Conservation (phyloP, 2,113 vertebrate genomes). For the human region GRCh38 chr16:87808501-87809000, state of each 20-base stretch:
- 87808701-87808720: accelerated
- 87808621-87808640: not conserved
- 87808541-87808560: not conserved
- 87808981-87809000: not conserved
- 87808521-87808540: not conserved
- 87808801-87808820: no score
- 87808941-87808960: accelerated
- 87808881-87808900: not conserved
- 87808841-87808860: no score
- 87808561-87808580: not conserved
- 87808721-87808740: not conserved
- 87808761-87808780: not conserved
- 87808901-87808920: not conserved
- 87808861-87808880: no score
- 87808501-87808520: accelerated
- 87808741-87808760: not conserved
- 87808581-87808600: not conserved
- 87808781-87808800: not conserved
- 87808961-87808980: not conserved
- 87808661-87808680: not conserved
- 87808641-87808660: accelerated
- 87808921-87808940: not conserved
- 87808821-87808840: no score
- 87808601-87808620: not conserved
- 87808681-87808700: not conserved